A percentile compares a stretch with the other conserved stretches of the same genome.
These are phyloP conservation scores for Brachyptera putata DNA, from an alignment of 2,888 invertebrate species.

Conservation along the genomic window DNA sequence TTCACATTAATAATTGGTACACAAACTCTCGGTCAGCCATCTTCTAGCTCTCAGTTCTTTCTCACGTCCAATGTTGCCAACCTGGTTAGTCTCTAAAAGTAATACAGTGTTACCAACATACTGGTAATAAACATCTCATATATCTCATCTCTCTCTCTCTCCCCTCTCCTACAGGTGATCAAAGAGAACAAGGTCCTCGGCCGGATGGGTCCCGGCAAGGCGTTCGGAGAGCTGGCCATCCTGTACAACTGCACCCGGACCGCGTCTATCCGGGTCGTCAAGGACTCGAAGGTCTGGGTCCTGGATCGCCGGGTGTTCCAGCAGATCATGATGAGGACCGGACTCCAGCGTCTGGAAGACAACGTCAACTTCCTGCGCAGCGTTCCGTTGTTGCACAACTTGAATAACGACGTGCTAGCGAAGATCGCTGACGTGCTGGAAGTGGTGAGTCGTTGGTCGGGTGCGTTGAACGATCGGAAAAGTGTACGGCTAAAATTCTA, in stretches of 20 bases:
- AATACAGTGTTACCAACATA: no score
- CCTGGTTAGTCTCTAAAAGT: no score
- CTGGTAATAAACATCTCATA: no score
- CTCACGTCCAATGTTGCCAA: no score
- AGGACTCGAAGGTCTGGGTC: constrained; percentile 49
- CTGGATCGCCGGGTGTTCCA: constrained; percentile 65
- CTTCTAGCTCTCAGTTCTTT: no score
- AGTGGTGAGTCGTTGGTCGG: constrained; percentile 59
- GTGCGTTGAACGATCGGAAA: no score
- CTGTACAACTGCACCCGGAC: constrained; percentile 70
- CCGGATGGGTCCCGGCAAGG: constrained; percentile 60
- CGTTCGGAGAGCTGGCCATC: constrained; percentile 68
- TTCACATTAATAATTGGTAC: no score
- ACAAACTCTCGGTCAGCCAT: no score
- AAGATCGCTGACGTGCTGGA: constrained; percentile 68
- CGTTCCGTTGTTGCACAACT: constrained; percentile 56
- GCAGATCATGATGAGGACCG: constrained; percentile 67
- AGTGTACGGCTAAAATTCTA: no score
- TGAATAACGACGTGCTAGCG: constrained; percentile 55
- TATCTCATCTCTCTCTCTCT: no score
- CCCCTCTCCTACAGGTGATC: no score
- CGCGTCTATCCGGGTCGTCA: constrained; percentile 57
- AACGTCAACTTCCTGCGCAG: constrained; percentile 62
- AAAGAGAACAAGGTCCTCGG: constrained; percentile 60
- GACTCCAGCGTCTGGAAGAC: constrained; percentile 61